Evolutionary conservation across 2,888 invertebrate genomes (phyloP).

Genomic region (Byasa hedistus): DNA sequence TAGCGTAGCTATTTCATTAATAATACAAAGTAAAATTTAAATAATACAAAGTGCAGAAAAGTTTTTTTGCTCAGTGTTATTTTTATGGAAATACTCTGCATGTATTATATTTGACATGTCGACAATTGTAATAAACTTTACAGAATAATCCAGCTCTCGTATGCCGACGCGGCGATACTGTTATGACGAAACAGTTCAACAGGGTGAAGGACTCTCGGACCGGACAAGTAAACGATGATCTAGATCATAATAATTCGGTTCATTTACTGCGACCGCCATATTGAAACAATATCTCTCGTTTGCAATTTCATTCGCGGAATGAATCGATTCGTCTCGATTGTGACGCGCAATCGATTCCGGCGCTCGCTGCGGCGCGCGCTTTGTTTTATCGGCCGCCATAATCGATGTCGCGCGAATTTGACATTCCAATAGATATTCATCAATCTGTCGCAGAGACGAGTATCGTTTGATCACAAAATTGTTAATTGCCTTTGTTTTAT

Average conservation of each 20-base stretch:
- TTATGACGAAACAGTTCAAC: neutral
- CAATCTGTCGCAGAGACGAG: constrained; percentile 37
- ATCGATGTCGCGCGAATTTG: constrained; percentile 47
- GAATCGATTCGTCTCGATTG: constrained; percentile 72
- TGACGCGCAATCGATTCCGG: constrained; percentile 56
- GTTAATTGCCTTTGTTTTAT: constrained; percentile 67
- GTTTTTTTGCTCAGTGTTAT: no score
- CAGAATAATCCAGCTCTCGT: no score
- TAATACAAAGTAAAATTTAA: no score
- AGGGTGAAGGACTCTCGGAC: constrained; percentile 3
- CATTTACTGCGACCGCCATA: constrained; percentile 56
- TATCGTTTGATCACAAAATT: constrained; percentile 39
- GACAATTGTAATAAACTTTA: no score
- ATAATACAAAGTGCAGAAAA: no score
- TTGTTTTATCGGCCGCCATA: constrained; percentile 41
- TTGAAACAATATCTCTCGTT: constrained; percentile 59
- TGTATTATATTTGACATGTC: no score
- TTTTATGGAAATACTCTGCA: no score
- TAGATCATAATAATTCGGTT: constrained; percentile 61
- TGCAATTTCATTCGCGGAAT: constrained; percentile 60
- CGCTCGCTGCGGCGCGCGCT: constrained; percentile 51
- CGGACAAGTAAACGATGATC: constrained; percentile 31
- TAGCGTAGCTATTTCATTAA: neutral
- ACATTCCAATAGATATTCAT: constrained; percentile 47
- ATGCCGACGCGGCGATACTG: no score